These are phyloP conservation scores for Cynopterus sphinx DNA, from an alignment of 2,797 vertebrate genomes.

Conservation along the genomic window DNA sequence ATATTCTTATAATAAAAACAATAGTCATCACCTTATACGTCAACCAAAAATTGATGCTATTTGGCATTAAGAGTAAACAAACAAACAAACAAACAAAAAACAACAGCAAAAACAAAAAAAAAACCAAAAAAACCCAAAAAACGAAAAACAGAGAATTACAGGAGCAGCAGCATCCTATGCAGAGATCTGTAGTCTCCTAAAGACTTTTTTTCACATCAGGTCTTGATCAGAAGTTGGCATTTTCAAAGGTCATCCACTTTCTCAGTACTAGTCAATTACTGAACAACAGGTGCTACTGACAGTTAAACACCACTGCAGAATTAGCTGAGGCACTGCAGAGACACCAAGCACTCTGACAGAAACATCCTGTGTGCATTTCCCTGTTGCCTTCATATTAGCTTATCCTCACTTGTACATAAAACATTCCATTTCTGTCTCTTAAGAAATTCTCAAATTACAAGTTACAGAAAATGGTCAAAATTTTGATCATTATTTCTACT, in stretches of 20 bases:
- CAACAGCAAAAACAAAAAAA: neutral
- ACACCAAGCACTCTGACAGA: conserved; percentile 53
- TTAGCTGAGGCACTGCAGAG: conserved; percentile 67
- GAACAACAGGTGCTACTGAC: conserved; percentile 77
- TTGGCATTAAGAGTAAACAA: conserved; percentile 64
- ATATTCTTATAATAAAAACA: neutral
- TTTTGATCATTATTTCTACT: neutral
- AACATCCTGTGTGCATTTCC: neutral
- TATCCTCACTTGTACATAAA: neutral
- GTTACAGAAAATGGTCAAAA: neutral
- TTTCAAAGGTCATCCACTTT: conserved; percentile 84
- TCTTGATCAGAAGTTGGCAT: conserved; percentile 80
- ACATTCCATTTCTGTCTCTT: neutral
- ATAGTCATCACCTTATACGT: neutral
- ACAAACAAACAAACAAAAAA: neutral
- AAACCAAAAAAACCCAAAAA: no score
- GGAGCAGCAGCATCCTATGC: conserved; percentile 58
- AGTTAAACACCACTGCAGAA: conserved; percentile 78
- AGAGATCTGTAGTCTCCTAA: conserved; percentile 63
- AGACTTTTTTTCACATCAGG: conserved; percentile 73
- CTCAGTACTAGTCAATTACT: conserved; percentile 81
- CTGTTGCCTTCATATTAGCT: neutral
- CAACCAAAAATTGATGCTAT: conserved; percentile 67
- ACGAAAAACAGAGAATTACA: conserved; percentile 50
- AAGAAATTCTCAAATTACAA: neutral